A percentile compares a stretch with the other conserved stretches of the same genome.
Conservation (phyloP, 2,113 vertebrate genomes). For the Ginglymostoma cirratum region DNA sequence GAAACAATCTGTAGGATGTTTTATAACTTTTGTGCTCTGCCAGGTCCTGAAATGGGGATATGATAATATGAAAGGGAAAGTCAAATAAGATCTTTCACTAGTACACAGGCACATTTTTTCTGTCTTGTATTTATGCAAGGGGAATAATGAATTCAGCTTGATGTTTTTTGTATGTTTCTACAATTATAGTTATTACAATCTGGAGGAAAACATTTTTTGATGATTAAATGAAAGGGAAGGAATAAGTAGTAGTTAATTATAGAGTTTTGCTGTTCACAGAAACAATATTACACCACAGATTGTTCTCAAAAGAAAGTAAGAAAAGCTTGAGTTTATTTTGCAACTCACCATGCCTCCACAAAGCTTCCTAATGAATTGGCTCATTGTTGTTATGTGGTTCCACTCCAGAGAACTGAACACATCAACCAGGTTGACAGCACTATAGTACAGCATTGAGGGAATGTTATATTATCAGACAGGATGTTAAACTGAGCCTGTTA, state of each 20-base stretch:
- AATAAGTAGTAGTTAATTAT: background rate
- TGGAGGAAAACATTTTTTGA: background rate
- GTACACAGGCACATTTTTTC: background rate
- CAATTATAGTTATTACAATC: background rate
- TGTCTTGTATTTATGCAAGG: background rate
- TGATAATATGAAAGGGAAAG: background rate
- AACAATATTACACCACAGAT: background rate
- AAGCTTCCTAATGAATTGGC: background rate
- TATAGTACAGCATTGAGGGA: background rate
- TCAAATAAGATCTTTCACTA: background rate
- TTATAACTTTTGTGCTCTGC: background rate
- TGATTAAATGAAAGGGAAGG: background rate
- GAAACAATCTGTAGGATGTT: background rate
- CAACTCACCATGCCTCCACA: background rate
- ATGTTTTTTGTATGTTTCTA: background rate
- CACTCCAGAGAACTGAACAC: background rate
- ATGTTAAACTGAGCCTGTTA: background rate
- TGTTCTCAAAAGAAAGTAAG: background rate
- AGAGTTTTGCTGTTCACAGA: background rate
- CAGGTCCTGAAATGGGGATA: background rate
- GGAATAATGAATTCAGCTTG: background rate
- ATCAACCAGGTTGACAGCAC: background rate
- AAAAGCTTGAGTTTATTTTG: background rate
- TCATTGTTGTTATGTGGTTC: background rate
- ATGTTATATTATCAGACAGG: background rate